Percentiles rank a stretch among this genome's conserved stretches.
These are phyloP conservation scores for Mythimna impura DNA, from an alignment of 2,888 invertebrate genomes.

Conservation along the genomic window DNA sequence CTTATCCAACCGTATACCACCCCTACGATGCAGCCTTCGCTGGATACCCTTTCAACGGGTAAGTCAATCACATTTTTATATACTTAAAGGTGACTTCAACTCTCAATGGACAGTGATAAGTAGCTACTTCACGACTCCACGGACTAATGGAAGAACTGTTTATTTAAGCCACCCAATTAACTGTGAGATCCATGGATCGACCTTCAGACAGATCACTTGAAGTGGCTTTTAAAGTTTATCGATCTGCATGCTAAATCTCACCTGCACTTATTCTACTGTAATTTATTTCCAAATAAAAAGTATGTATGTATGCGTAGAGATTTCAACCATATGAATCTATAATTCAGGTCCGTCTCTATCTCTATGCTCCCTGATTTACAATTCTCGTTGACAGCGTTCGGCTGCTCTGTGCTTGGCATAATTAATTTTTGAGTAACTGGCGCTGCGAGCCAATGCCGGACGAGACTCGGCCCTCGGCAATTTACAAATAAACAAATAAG, in stretches of 20 bases:
- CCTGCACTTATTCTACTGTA: not conserved
- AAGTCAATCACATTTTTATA: conserved; percentile 84
- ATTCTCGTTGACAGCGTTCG: conserved; percentile 40
- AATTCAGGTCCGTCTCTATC: conserved; percentile 22
- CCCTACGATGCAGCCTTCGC: conserved; percentile 98
- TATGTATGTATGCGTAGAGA: not conserved
- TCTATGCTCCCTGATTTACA: conserved; percentile 23
- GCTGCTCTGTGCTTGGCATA: conserved; percentile 66
- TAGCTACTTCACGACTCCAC: not conserved
- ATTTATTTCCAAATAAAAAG: conserved; percentile 22
- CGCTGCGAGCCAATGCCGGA: conserved; percentile 49
- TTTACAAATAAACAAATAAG: conserved; percentile 67
- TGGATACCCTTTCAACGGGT: conserved; percentile 98
- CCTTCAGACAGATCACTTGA: not conserved
- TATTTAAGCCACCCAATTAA: not conserved
- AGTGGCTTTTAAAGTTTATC: not conserved
- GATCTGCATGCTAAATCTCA: not conserved
- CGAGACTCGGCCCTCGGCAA: conserved; percentile 47
- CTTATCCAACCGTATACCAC: conserved; percentile 97
- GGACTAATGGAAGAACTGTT: not conserved
- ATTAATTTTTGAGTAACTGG: conserved; percentile 75
- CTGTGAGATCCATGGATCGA: not conserved
- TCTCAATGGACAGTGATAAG: not conserved
- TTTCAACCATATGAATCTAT: conserved; percentile 14
- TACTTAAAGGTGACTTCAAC: not conserved